These are phyloP conservation scores for Pipistrellus pygmaeus DNA, from an alignment of 2,797 vertebrate species.

Conservation along the genomic window DNA sequence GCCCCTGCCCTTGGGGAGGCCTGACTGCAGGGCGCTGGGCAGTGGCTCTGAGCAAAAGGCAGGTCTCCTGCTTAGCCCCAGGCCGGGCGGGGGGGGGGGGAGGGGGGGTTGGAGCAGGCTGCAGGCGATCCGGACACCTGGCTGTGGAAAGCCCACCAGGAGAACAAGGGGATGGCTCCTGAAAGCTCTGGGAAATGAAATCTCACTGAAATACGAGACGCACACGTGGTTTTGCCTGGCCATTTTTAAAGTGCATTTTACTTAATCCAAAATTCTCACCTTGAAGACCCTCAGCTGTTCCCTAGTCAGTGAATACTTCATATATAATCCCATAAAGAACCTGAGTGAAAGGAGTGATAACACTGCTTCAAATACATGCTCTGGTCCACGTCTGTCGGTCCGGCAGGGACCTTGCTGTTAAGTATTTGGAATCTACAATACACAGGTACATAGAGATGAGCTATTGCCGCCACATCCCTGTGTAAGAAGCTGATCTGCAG, in stretches of 20 bases:
- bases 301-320: background rate
- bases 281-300: conserved; percentile 67
- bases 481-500: conserved; percentile 16
- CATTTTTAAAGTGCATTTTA: conserved; percentile 79
- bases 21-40: conserved; percentile 87
- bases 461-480: background rate
- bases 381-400: background rate
- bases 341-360: conserved; percentile 53
- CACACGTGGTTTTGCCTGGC: conserved; percentile 78
- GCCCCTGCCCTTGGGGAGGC: conserved; percentile 77
- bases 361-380: conserved; percentile 17
- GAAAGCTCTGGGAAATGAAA: conserved; percentile 84
- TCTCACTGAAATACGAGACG: conserved; percentile 81
- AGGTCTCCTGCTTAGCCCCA: conserved; percentile 84
- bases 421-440: conserved; percentile 24
- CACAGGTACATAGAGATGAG: background rate
- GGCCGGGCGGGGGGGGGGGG: conserved; percentile 82
- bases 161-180: conserved; percentile 82
- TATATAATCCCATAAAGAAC: conserved; percentile 64
- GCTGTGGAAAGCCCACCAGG: conserved; percentile 90
- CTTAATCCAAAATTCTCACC: conserved; percentile 74
- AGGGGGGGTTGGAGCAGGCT: conserved; percentile 62
- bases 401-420: background rate
- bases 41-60: conserved; percentile 86
- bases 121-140: conserved; percentile 92